These are phyloP conservation scores for Gortyna flavago DNA, from an alignment of 2,888 invertebrate species.

Conservation along the genomic window DNA sequence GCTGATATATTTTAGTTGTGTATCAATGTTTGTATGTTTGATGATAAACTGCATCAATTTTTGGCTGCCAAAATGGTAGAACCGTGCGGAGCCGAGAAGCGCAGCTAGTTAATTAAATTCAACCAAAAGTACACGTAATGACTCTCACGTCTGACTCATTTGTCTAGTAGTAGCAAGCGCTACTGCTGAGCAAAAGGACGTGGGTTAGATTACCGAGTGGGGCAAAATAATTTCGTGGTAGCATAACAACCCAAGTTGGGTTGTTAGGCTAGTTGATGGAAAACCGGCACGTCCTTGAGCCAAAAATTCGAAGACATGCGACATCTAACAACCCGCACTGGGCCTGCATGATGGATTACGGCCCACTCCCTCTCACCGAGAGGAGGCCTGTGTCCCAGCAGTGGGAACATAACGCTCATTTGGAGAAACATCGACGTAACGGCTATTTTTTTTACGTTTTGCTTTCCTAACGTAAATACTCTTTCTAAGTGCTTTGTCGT, in stretches of 20 bases:
- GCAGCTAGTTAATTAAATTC: neutral
- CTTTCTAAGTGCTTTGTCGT: no score
- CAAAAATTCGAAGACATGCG: neutral
- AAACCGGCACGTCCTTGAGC: neutral
- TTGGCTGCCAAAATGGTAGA: no score
- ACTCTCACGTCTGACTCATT: neutral
- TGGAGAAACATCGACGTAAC: no score
- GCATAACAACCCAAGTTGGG: neutral
- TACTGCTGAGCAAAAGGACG: neutral
- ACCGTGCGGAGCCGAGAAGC: neutral
- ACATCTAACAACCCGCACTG: neutral
- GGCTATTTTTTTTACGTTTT: no score
- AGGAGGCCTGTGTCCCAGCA: neutral
- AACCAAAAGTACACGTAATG: neutral
- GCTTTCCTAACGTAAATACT: no score
- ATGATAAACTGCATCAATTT: no score
- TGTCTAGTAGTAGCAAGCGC: neutral
- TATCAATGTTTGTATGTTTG: no score
- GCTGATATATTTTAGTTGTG: no score
- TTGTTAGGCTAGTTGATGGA: no score
- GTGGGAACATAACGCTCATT: no score
- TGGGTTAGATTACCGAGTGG: neutral
- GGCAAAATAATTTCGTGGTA: neutral
- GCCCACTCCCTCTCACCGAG: neutral
- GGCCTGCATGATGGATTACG: neutral